Base-by-base conservation (phyloP, 2,888 invertebrate genomes). In the Nymphalis polychloros region DNA sequence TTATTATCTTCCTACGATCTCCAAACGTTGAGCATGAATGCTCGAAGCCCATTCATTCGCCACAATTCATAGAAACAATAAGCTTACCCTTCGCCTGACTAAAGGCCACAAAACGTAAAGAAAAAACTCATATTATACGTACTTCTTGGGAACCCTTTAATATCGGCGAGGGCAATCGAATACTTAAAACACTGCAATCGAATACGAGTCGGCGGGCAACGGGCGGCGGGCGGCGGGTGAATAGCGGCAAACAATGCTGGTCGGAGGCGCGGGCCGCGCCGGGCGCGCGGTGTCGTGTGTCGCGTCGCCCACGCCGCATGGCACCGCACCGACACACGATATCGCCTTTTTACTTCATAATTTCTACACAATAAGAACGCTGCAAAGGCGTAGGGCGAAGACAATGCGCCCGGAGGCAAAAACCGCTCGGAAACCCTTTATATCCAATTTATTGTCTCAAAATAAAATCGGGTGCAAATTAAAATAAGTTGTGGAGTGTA, bases 401-500 rank as follows among this genome's bases (percentile, higher is more conserved):
- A 92, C 92, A 92, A 92, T 92, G 81, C 90, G 86, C 92, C 92
- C 92, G 92, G 92, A 91, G 92, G 91, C 90, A 87, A 81, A 78
- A 85, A 84, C 83, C 81, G 88, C 87, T 90, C 86, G 87, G 88
- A 90, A 91, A 89, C 89, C 90, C 90, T 92, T 92, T 92, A 90
- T 88, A 85, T 86, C 79, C 81, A 84, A 87, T 86, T 90, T 87
- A 92, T 92, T 92, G 91, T 92, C 90, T 92, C 90, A 89, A 87
- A 87, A 90, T 88, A 87, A 91, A 89, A 90, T 91, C 92, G 92
- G 92, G 92, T 92, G 92, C 92, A 90, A 92, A 92, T 92, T 92
- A 89, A 88, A 91, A 90, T 89, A 85, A 82, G 85, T 86, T 85
- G 85, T 84, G 82, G 84, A 81, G 78, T 78, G 71, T 76, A 80